Evolutionary conservation across 2,113 vertebrate genomes (phyloP).

Genomic region (Cygnus atratus): DNA sequence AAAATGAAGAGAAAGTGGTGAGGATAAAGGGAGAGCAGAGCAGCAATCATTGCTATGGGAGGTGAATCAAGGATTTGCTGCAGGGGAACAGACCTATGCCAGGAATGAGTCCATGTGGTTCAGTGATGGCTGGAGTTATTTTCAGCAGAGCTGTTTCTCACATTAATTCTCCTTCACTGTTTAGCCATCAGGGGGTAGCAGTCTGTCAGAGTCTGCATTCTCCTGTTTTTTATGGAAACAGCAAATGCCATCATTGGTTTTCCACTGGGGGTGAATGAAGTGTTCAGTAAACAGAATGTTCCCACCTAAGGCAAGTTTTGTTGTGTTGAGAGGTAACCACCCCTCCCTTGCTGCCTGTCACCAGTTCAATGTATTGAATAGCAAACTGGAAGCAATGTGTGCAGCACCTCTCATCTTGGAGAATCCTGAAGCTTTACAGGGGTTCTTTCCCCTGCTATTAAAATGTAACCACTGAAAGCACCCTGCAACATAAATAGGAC

Average conservation of each 20-base stretch:
- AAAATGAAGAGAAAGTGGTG: neutral
- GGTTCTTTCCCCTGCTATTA: neutral
- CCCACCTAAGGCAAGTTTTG: slow-evolving; percentile 26
- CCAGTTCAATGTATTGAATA: slow-evolving; percentile 4
- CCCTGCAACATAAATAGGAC: neutral
- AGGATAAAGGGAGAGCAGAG: neutral
- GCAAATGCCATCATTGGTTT: slow-evolving; percentile 63
- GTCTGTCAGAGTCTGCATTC: slow-evolving; percentile 60
- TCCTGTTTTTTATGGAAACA: slow-evolving; percentile 72
- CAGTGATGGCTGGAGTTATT: slow-evolving; percentile 50
- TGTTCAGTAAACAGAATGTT: slow-evolving; percentile 33
- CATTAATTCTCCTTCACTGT: slow-evolving; percentile 39
- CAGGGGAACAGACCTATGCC: neutral
- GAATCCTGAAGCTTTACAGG: neutral
- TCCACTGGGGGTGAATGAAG: slow-evolving; percentile 62
- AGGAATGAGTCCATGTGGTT: slow-evolving; percentile 45
- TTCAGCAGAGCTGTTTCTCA: slow-evolving; percentile 60
- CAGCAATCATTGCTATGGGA: neutral
- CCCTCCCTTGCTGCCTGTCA: neutral
- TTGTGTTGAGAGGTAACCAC: neutral
- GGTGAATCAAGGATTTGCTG: neutral
- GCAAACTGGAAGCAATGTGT: neutral
- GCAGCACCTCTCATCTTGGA: neutral
- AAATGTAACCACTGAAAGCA: neutral
- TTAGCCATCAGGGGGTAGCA: slow-evolving; percentile 33